Base-by-base conservation (phyloP, 2,888 invertebrate genomes). In the Epsilonema sp. region DNA sequence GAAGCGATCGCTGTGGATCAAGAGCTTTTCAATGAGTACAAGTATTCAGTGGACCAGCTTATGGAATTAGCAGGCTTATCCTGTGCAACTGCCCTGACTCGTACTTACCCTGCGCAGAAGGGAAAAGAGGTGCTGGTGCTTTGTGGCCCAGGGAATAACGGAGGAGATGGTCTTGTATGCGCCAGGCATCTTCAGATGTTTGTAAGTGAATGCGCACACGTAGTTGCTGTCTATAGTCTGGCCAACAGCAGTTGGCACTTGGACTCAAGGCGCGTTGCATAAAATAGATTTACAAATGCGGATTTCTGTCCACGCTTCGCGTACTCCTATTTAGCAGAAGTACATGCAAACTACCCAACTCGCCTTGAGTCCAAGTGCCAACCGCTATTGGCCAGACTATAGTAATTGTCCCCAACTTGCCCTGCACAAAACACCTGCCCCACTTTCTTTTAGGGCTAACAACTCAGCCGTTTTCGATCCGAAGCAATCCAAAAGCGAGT, bases 51-150 rank as follows among this genome's bases (percentile, higher is more conserved):
- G 0, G 90, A 92, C 63, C 97, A 97, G 65, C 68, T 97, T 47
- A 97, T 94, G 92, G 97, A 97, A 69, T 69, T 97, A 49, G 94
- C 94, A 3, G 97, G 97, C 0, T 73, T 92, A 46, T 87, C 89
- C 65, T 90, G 90, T 63, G 92, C 94, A 1, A 76, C 80, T 49
- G 87, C 92, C 3, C 76, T 94, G 43, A 76, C 79, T 13, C 63
- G 63, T 58, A 65, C 67, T 37, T 63, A 65, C 53, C 58, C 63
- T 2, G 47, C 57, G 52, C 51, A 52, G 11, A 53, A 49, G 4
- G n/a, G n/a, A n/a, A n/a, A n/a, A n/a, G n/a, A n/a, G n/a, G 68
- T 74, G 1, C 57, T 74, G 36, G 65, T 75, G 16, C 64, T 69
- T 77, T 87, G 72, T 80, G 94, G 54, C 75, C 92, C 57, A 2